Conservation (phyloP, 2,113 vertebrate genomes). For the Empidonax traillii region DNA sequence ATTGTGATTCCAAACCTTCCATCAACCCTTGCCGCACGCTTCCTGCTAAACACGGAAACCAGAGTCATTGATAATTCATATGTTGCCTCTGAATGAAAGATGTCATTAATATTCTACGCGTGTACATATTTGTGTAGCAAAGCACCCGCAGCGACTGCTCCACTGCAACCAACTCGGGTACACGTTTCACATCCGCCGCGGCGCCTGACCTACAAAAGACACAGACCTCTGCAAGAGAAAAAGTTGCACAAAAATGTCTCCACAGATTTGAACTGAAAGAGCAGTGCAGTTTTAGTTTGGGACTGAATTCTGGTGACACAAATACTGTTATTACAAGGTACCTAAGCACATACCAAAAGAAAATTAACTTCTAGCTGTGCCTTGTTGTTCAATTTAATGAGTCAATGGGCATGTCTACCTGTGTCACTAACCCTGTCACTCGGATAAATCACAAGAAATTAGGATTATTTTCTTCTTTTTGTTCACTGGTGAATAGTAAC, state of each 20-base stretch:
- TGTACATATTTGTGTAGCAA: background rate
- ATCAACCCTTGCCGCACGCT: background rate
- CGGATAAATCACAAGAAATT: conserved; percentile 1
- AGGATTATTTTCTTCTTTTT: background rate
- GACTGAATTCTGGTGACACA: conserved; percentile 6
- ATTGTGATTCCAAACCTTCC: background rate
- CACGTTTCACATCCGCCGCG: accelerated
- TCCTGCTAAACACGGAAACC: background rate
- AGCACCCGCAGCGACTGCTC: background rate
- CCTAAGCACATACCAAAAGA: conserved; percentile 1
- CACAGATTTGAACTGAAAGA: background rate
- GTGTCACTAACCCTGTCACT: conserved; percentile 31
- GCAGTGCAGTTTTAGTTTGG: background rate
- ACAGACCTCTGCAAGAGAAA: background rate
- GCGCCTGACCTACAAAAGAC: background rate
- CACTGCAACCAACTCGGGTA: background rate
- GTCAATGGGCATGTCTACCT: conserved; percentile 37
- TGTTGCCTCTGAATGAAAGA: conserved; percentile 8
- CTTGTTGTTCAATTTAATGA: conserved; percentile 37
- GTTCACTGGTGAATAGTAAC: background rate
- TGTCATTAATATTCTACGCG: background rate
- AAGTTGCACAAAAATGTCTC: background rate
- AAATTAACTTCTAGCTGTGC: conserved; percentile 20
- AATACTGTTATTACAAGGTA: background rate
- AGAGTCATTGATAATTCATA: background rate